Base-by-base conservation (phyloP, 2,797 vertebrate genomes). In the Cossypha niveicapilla region DNA sequence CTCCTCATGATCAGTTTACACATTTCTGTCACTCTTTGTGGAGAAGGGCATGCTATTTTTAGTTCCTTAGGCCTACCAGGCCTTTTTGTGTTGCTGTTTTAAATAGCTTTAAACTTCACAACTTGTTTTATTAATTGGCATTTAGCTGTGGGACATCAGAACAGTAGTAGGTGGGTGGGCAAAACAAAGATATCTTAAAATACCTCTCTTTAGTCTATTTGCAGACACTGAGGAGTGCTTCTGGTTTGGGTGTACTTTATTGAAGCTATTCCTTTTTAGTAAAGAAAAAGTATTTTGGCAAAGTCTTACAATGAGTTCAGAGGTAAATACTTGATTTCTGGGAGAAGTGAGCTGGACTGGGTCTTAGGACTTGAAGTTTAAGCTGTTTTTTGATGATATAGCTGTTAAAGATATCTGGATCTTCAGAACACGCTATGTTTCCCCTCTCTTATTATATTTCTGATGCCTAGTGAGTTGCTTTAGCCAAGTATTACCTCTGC, bases 41-140 rank as follows among this genome's bases (percentile, higher is more conserved):
- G 91, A 92, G 83, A 94, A 94, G 91, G 80, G 61, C 73, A 19
- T 42, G 89, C 93, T 97, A 94, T 97, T 96, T 97, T 96, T 95
- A 95, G 91, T 67, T 61, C n/a, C 35, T 44, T 42, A 68, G 54
- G 56, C 9, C 44, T 86, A 68, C 27, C 54, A 45, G 68, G 27
- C 48, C 48, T 78, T 67, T 94, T 15, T 86, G 34, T 45, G 14
- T 90, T 88, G 47, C 79, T 73, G 53, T 88, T 92, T 70, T 58
- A 70, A 84, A 45, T 74, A 71, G 53, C 60, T 70, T 86, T 79
- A 89, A 67, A 70, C 67, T 79, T 90, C 8, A 4, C 39, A 66
- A 67, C 48, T 78, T 19, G 44, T 92, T 94, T 81, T 68, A 76
- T 77, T 90, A 85, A 47, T 65, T 92, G 81, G 10, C 61, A 73